A percentile compares a stretch with the other conserved stretches of the same genome.
These are phyloP conservation scores for Zelleria hepariella DNA, from an alignment of 2,888 invertebrate genomes.

Conservation along the genomic window DNA sequence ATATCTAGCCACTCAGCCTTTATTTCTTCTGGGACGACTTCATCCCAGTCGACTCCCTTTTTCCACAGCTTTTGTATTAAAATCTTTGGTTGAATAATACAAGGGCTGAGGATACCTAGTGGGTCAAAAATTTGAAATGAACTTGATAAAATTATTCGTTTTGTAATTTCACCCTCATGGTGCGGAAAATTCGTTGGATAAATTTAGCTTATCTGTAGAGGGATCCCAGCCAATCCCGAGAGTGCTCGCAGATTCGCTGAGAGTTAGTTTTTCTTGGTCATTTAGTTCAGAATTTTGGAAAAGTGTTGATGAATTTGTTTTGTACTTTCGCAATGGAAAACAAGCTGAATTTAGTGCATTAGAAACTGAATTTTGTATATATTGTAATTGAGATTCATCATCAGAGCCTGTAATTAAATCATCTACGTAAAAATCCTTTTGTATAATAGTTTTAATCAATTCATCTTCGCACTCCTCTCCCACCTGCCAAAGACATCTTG, in stretches of 20 bases:
- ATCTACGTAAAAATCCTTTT: not conserved
- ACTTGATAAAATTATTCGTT: conserved; percentile 1
- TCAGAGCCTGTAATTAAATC: not conserved
- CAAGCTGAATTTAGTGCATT: not conserved
- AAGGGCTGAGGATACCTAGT: not conserved
- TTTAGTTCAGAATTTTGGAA: not conserved
- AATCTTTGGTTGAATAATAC: not conserved
- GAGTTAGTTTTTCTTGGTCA: not conserved
- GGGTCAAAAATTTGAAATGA: conserved; percentile 1
- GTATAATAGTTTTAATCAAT: not conserved
- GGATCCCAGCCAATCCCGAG: not conserved
- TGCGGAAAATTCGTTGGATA: not conserved
- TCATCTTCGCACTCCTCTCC: not conserved
- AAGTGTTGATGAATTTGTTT: not conserved
- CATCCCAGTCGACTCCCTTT: not conserved
- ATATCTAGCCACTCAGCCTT: not conserved
- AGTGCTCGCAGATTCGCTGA: not conserved
- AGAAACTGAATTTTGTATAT: not conserved
- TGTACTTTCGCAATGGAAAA: conserved; percentile 1
- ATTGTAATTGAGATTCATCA: not conserved
- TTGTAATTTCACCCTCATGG: not conserved
- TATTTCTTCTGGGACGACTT: not conserved
- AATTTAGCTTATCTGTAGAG: not conserved
- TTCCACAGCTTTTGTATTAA: conserved; percentile 3
- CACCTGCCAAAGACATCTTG: not conserved